A percentile compares a stretch with the other conserved stretches of the same genome.
Conservation (phyloP, 2,113 vertebrate genomes). For the Pristiophorus japonicus region DNA sequence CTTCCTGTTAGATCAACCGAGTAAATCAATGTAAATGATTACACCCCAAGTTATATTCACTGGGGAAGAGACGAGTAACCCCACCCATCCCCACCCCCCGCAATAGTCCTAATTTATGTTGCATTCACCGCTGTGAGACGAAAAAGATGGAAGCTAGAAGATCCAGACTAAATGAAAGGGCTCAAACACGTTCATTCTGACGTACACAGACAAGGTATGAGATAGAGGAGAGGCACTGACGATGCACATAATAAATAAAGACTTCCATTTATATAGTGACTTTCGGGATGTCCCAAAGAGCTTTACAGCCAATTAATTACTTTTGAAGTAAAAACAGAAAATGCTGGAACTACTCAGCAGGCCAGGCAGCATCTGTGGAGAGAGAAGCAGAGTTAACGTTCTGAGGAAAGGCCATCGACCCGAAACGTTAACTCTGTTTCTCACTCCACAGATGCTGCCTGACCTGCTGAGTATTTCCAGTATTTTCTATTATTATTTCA, state of each 20-base stretch:
- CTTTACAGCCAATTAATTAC: not conserved
- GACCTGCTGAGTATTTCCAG: no score
- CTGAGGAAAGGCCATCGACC: no score
- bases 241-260: not conserved
- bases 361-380: no score
- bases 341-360: no score
- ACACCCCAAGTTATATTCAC: not conserved
- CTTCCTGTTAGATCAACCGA: not conserved
- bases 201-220: not conserved
- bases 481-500: no score
- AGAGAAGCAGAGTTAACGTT: no score
- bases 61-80: not conserved
- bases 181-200: not conserved
- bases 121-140: not conserved
- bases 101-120: not conserved
- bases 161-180: not conserved
- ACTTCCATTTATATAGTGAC: not conserved
- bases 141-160: not conserved
- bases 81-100: not conserved
- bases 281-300: not conserved
- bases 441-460: no score
- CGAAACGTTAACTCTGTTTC: no score
- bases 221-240: not conserved
- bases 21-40: not conserved
- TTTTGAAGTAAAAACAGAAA: no score